Percentiles rank a stretch among this genome's conserved stretches.
Evolutionary conservation across 1,140 invertebrate species (phyloP).

Genomic region (Bombus difficillimus): DNA sequence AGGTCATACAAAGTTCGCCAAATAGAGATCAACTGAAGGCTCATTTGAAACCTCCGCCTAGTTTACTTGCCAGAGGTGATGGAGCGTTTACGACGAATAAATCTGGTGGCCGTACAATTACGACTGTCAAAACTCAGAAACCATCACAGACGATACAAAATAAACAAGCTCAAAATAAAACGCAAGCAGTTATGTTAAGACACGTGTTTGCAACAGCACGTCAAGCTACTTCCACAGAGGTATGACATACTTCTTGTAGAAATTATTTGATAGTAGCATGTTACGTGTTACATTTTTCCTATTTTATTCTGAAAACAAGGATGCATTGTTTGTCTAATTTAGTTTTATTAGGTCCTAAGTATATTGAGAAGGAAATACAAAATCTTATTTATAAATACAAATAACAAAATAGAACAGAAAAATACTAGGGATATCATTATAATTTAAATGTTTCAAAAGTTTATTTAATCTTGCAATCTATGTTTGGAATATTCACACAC

Average conservation of each 20-base stretch:
- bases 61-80: conserved; percentile 84
- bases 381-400: not conserved
- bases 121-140: conserved; percentile 80
- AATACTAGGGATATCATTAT: not conserved
- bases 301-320: not conserved
- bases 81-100: conserved; percentile 79
- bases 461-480: conserved; percentile 24
- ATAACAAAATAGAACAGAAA: not conserved
- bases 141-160: conserved; percentile 73
- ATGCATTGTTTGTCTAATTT: not conserved
- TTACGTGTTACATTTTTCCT: not conserved
- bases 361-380: not conserved
- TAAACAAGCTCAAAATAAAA: conserved; percentile 78
- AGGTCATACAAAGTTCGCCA: conserved; percentile 93
- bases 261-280: not conserved
- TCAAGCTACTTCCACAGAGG: conserved; percentile 76
- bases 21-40: conserved; percentile 93
- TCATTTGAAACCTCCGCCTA: conserved; percentile 92
- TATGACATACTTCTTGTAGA: conserved; percentile 38
- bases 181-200: conserved; percentile 79
- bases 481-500: conserved; percentile 20
- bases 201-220: conserved; percentile 77
- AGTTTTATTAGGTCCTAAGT: not conserved
- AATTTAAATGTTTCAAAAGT: not conserved
- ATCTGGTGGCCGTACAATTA: conserved; percentile 78